phyloP scores from a whole-genome alignment of 2,888 invertebrate genomes.

The Callosobruchus maculatus region DNA sequence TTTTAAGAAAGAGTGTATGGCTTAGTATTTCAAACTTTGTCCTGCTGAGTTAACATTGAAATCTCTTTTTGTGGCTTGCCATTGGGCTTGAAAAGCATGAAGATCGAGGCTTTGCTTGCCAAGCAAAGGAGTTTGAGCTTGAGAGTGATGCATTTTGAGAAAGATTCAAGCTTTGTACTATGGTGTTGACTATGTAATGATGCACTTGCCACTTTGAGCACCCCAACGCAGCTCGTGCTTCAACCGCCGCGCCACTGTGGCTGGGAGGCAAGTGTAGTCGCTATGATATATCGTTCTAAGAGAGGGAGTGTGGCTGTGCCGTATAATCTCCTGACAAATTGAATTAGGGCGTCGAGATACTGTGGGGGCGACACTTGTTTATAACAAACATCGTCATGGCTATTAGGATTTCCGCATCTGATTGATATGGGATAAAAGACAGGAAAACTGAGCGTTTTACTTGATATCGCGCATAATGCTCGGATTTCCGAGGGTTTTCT shows the following conservation, averaged over 20 bases:
- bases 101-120: too few species aligned
- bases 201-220: too few species aligned
- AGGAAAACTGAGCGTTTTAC: slow-evolving; percentile 20
- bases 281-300: slow-evolving; percentile 48
- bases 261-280: slow-evolving; percentile 24
- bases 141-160: too few species aligned
- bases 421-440: slow-evolving; percentile 36
- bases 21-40: too few species aligned
- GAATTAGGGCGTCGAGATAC: slow-evolving; percentile 49
- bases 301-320: slow-evolving; percentile 49
- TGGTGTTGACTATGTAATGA: too few species aligned
- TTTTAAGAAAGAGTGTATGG: too few species aligned
- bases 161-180: too few species aligned
- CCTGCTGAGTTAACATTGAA: too few species aligned
- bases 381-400: slow-evolving; percentile 50
- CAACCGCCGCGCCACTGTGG: not conserved
- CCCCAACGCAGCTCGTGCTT: too few species aligned
- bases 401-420: slow-evolving; percentile 43
- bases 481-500: not conserved
- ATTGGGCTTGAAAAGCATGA: too few species aligned
- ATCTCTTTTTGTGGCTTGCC: too few species aligned
- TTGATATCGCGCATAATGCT: slow-evolving; percentile 7
- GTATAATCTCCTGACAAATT: slow-evolving; percentile 53
- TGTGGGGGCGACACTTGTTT: slow-evolving; percentile 49
- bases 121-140: too few species aligned